Percentiles rank a stretch among this genome's conserved stretches.
Evolutionary conservation across 1,140 invertebrate genomes (phyloP).

Genomic region (Eriosoma lanigerum): DNA sequence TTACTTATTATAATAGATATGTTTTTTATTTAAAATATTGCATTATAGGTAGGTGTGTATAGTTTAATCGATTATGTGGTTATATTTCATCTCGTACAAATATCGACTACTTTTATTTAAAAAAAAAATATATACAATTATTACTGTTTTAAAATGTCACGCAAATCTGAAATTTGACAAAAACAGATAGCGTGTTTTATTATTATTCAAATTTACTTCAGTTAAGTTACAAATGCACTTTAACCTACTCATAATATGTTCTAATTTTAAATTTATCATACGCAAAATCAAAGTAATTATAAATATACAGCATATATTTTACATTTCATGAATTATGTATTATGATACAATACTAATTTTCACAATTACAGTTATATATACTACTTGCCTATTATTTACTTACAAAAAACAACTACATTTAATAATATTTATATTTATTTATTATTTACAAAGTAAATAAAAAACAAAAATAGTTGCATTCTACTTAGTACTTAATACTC

Average conservation of each 20-base stretch:
- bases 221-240: not conserved
- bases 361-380: too few relatives aligned
- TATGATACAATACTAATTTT: too few relatives aligned
- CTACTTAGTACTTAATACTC: too few relatives aligned
- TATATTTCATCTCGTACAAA: not conserved
- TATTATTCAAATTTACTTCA: not conserved
- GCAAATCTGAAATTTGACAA: slow-evolving; percentile 11
- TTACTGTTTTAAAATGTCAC: not conserved
- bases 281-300: not conserved
- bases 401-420: too few relatives aligned
- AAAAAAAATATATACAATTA: not conserved
- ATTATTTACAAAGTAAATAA: too few relatives aligned
- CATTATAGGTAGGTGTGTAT: not conserved
- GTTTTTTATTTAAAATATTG: not conserved
- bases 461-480: too few relatives aligned
- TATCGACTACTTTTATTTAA: not conserved
- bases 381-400: too few relatives aligned
- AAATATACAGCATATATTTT: too few relatives aligned
- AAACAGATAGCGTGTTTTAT: slow-evolving; percentile 6
- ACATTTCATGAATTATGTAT: too few relatives aligned
- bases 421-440: too few relatives aligned
- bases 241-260: not conserved
- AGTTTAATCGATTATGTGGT: not conserved
- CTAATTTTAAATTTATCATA: not conserved
- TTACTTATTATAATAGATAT: too few relatives aligned